These are phyloP conservation scores for Helicoverpa zea DNA, from an alignment of 1,140 invertebrate species.

Conservation along the genomic window DNA sequence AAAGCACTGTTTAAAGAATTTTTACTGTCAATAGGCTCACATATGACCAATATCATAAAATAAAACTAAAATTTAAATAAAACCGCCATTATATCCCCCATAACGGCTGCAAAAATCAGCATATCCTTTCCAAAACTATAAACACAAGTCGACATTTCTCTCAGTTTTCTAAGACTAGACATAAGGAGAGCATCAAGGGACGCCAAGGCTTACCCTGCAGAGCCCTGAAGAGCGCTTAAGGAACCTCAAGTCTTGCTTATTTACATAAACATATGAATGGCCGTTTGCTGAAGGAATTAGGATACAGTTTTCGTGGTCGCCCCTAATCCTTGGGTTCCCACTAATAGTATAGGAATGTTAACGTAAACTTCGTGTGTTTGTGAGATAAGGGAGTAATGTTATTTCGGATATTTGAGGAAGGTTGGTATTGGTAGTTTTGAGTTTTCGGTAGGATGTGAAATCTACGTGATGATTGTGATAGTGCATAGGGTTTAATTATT, in stretches of 20 bases:
- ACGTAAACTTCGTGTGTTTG: not conserved
- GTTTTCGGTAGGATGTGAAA: too few species aligned
- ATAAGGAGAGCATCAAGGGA: not conserved
- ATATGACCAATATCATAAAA: too few species aligned
- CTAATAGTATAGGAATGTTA: not conserved
- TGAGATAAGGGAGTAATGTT: not conserved
- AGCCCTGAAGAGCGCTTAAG: constrained; percentile 38
- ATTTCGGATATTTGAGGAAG: not conserved
- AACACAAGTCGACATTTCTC: too few species aligned
- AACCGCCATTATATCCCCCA: too few species aligned
- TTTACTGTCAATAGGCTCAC: too few species aligned
- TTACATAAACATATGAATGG: constrained; percentile 56
- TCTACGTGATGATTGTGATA: too few species aligned
- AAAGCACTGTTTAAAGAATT: too few species aligned
- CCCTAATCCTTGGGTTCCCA: constrained; percentile 23
- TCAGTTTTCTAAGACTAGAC: too few species aligned
- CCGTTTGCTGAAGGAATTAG: constrained; percentile 52
- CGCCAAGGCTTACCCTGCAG: not conserved
- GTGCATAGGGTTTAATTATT: too few species aligned
- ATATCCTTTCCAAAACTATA: not conserved
- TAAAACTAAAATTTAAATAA: not conserved
- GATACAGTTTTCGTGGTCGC: constrained; percentile 46
- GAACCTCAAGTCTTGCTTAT: constrained; percentile 38
- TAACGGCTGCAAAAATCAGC: too few species aligned
- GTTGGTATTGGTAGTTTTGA: too few species aligned